These are phyloP conservation scores for Bembecia ichneumoniformis DNA, from an alignment of 2,888 invertebrate species.

Conservation along the genomic window DNA sequence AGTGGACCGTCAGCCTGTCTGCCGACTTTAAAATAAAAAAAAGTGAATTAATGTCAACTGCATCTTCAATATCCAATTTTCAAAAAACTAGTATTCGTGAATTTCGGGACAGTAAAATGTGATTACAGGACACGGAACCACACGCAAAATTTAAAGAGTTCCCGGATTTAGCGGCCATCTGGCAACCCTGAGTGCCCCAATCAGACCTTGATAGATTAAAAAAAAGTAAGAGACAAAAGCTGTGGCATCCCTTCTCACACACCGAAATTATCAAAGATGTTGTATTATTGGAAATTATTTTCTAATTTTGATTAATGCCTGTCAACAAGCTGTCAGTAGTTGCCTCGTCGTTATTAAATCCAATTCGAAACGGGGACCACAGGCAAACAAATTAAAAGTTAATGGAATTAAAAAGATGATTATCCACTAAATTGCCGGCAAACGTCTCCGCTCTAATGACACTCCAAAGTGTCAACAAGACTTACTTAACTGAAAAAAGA, in stretches of 20 bases:
- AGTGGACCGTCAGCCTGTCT: no score
- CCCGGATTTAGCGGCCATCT: neutral
- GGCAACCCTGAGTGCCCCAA: no score
- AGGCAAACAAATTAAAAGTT: slow-evolving; percentile 11
- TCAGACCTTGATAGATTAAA: no score
- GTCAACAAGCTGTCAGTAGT: neutral
- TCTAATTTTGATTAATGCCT: neutral
- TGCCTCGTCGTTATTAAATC: neutral
- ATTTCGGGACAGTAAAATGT: no score
- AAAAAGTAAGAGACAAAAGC: no score
- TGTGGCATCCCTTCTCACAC: no score
- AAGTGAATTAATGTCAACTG: no score
- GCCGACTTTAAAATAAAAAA: no score
- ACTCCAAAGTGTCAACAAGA: slow-evolving; percentile 36
- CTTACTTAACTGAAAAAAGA: slow-evolving; percentile 15
- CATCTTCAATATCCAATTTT: no score
- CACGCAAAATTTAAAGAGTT: neutral
- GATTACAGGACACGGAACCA: neutral
- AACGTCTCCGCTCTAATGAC: slow-evolving; percentile 34
- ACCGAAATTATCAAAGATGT: no score
- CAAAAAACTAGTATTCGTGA: no score
- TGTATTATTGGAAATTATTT: no score
- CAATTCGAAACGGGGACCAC: neutral
- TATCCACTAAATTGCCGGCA: slow-evolving; percentile 37
- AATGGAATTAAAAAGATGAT: slow-evolving; percentile 50